Percentiles rank a stretch among this genome's conserved stretches.
phyloP scores from a whole-genome alignment of 2,113 vertebrate species.

The Prietella phreatophila region DNA sequence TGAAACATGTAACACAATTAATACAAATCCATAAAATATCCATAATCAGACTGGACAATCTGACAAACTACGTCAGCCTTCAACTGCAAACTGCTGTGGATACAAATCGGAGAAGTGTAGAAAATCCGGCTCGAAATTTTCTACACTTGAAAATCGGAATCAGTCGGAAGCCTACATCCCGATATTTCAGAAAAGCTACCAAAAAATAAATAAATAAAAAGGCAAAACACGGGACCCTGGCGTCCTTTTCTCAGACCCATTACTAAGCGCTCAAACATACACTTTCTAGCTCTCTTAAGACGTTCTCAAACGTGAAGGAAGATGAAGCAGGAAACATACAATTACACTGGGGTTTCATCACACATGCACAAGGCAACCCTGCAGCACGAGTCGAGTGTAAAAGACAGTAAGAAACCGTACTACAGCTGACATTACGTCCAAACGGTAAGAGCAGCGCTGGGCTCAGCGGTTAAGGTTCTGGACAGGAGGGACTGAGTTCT shows the following conservation, averaged over 20 bases:
- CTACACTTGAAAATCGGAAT: too few relatives aligned
- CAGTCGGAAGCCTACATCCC: too few relatives aligned
- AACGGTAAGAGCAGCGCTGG: neutral
- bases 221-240: neutral
- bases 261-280: neutral
- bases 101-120: neutral
- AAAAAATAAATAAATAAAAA: neutral
- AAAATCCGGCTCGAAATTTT: neutral
- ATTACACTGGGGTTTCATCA: slow-evolving; percentile 6
- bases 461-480: neutral
- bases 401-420: neutral
- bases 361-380: neutral
- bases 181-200: neutral
- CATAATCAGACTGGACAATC: neutral
- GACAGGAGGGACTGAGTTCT: neutral
- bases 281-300: neutral
- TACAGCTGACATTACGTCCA: neutral
- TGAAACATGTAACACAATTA: too few relatives aligned
- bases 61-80: too few relatives aligned
- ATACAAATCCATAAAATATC: neutral
- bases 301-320: neutral
- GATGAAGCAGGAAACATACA: neutral
- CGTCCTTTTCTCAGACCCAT: neutral
- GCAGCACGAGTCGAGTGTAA: neutral
- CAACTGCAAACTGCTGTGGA: neutral